Conservation (phyloP, 2,888 invertebrate genomes). For the Archips xylosteana region DNA sequence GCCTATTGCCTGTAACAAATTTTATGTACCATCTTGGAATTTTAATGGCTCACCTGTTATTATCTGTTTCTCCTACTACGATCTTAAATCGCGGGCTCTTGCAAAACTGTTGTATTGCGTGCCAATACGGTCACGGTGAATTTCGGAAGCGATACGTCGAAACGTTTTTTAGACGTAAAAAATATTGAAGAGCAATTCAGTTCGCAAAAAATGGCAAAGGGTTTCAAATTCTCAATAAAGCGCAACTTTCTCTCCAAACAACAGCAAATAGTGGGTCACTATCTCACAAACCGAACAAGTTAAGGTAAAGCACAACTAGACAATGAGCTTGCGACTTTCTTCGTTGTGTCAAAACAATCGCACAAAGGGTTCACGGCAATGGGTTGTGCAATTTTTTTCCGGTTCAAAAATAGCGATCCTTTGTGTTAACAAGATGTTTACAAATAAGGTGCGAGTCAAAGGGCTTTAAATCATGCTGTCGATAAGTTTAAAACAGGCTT, state of each 20-base stretch:
- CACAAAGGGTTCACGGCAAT: slow-evolving; percentile 78
- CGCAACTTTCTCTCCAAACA: slow-evolving; percentile 74
- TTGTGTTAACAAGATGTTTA: slow-evolving; percentile 80
- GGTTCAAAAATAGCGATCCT: slow-evolving; percentile 73
- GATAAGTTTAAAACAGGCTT: slow-evolving; percentile 84
- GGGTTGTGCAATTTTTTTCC: slow-evolving; percentile 78
- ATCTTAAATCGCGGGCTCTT: slow-evolving; percentile 17
- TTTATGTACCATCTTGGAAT: slow-evolving; percentile 37
- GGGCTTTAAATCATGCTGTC: slow-evolving; percentile 84
- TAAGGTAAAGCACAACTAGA: slow-evolving; percentile 60
- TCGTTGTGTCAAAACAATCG: slow-evolving; percentile 59
- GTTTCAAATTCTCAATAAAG: slow-evolving; percentile 67
- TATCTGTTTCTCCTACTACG: slow-evolving; percentile 27
- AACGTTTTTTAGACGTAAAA: slow-evolving; percentile 48
- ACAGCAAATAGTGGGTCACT: slow-evolving; percentile 63
- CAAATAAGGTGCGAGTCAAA: slow-evolving; percentile 83
- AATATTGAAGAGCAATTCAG: slow-evolving; percentile 48
- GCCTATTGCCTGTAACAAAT: slow-evolving; percentile 32
- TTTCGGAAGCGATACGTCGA: slow-evolving; percentile 47
- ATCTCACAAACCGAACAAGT: slow-evolving; percentile 55
- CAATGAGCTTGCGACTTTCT: slow-evolving; percentile 64
- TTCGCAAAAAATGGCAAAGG: slow-evolving; percentile 67
- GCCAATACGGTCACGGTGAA: slow-evolving; percentile 31
- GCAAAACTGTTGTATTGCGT: slow-evolving; percentile 33
- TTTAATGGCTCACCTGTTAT: slow-evolving; percentile 43